Evolutionary conservation across 2,888 invertebrate genomes (phyloP).

Genomic region (Conchocele bisecta): DNA sequence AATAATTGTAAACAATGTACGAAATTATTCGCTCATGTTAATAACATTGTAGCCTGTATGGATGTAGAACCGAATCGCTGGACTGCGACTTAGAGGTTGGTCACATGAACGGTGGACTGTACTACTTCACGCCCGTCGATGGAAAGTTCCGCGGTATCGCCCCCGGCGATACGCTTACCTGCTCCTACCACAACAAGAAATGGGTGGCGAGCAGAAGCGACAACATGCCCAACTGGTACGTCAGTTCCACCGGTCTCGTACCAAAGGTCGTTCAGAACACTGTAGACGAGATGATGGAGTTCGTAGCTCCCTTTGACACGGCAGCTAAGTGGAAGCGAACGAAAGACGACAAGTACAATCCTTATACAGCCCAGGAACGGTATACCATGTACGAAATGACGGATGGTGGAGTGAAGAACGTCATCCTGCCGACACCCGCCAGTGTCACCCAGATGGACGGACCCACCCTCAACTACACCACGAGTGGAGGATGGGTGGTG

Average conservation of each 20-base stretch:
- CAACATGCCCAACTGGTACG: constrained; percentile 69
- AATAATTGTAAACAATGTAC: no score
- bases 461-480: not conserved
- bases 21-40: no score
- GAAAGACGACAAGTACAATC: constrained; percentile 63
- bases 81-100: constrained; percentile 53
- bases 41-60: constrained; percentile 35
- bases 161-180: constrained; percentile 31
- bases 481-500: constrained; percentile 32
- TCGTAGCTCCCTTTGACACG: constrained; percentile 63
- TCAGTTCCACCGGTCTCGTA: constrained; percentile 56
- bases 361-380: constrained; percentile 61
- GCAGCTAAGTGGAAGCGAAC: constrained; percentile 68
- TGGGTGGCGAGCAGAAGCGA: constrained; percentile 64
- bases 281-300: constrained; percentile 50
- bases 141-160: constrained; percentile 36
- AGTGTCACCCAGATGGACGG: not conserved
- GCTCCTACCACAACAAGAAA: constrained; percentile 29
- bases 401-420: constrained; percentile 2
- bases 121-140: constrained; percentile 54
- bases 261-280: constrained; percentile 62
- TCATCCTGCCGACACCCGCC: constrained; percentile 48
- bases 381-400: constrained; percentile 29
- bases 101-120: constrained; percentile 68
- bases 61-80: constrained; percentile 33